Percentiles rank a stretch among this genome's conserved stretches.
These are phyloP conservation scores for Hofmannophila pseudospretella DNA, from an alignment of 2,888 invertebrate species.

Conservation along the genomic window DNA sequence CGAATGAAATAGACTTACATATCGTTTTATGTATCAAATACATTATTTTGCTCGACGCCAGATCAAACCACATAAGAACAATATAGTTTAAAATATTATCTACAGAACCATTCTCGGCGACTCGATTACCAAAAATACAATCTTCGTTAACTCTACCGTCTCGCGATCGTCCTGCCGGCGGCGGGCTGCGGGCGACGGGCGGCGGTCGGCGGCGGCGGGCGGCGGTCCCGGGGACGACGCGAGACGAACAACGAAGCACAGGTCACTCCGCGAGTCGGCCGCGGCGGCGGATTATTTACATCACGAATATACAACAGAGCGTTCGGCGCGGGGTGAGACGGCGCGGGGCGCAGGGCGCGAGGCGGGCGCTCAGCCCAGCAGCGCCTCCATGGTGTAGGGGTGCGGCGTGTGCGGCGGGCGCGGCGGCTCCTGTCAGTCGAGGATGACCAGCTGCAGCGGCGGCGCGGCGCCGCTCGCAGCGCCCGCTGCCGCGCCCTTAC, in stretches of 20 bases:
- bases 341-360: slow-evolving; percentile 54
- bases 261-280: slow-evolving; percentile 8
- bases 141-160: slow-evolving; percentile 46
- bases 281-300: slow-evolving; percentile 43
- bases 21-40: slow-evolving; percentile 78
- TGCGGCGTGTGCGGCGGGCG: slow-evolving; percentile 65
- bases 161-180: slow-evolving; percentile 12
- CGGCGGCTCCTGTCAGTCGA: slow-evolving; percentile 82
- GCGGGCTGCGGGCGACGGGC: slow-evolving; percentile 14
- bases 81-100: slow-evolving; percentile 77
- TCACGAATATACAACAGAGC: slow-evolving; percentile 46
- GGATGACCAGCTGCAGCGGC: slow-evolving; percentile 83
- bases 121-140: slow-evolving; percentile 75
- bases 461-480: slow-evolving; percentile 26
- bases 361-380: slow-evolving; percentile 69
- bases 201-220: slow-evolving; percentile 12
- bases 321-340: slow-evolving; percentile 40
- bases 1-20: slow-evolving; percentile 79
- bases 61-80: slow-evolving; percentile 77
- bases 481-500: slow-evolving; percentile 31
- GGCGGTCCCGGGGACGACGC: background rate
- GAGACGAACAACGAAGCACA: slow-evolving; percentile 16
- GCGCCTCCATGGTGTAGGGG: slow-evolving; percentile 82
- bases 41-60: slow-evolving; percentile 75
- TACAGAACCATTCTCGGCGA: slow-evolving; percentile 76